phyloP scores from a whole-genome alignment of 92 coral and sea anemone species.

The Zoanthus sociatus region DNA sequence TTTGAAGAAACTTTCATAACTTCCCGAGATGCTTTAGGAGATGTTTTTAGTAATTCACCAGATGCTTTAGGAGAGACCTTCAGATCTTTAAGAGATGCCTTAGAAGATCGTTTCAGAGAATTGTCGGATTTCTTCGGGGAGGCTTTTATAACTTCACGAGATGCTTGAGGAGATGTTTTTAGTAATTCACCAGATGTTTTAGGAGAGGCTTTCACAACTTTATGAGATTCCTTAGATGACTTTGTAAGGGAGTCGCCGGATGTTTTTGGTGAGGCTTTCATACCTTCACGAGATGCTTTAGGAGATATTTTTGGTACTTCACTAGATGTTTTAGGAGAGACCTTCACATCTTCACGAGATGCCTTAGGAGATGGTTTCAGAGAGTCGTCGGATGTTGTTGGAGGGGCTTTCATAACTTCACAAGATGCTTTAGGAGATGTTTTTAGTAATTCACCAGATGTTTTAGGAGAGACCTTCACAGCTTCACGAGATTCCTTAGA shows the following conservation, averaged over 20 bases:
- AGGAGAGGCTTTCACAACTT: neutral
- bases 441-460: neutral
- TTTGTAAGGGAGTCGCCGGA: neutral
- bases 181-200: neutral
- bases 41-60: neutral
- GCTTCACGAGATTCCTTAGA: neutral
- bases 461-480: neutral
- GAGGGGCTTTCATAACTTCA: neutral
- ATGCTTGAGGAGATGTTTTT: constrained; percentile 20
- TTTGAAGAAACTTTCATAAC: constrained; percentile 9
- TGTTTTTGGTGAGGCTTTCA: neutral
- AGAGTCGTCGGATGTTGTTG: neutral
- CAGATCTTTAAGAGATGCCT: neutral
- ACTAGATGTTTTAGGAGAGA: neutral
- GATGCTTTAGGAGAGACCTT: neutral
- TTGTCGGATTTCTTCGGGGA: constrained; percentile 34
- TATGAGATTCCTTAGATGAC: neutral
- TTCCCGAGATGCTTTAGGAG: neutral
- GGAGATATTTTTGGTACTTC: neutral
- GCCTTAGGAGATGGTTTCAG: neutral
- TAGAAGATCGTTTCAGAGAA: neutral
- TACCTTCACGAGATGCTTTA: neutral
- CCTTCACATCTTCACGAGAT: neutral
- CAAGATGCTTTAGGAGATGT: neutral
- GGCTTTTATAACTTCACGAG: constrained; percentile 29